A percentile compares a stretch with the other conserved stretches of the same genome.
phyloP scores from a whole-genome alignment of 2,888 invertebrate species.

The Boloria euphrosyne region DNA sequence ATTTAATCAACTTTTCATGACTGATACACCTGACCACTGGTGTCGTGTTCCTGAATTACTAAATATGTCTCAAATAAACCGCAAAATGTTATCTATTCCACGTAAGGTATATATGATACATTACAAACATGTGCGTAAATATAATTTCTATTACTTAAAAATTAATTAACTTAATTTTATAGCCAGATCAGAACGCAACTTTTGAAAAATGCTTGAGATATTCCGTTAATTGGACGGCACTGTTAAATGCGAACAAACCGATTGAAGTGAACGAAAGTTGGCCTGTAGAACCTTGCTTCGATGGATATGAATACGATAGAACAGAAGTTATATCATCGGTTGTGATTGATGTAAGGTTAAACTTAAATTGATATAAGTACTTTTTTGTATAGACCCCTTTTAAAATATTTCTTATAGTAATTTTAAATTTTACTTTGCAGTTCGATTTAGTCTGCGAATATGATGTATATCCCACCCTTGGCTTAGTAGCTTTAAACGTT shows the following conservation, averaged over 20 bases:
- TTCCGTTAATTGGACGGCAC: slow-evolving; percentile 86
- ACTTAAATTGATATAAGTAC: background rate
- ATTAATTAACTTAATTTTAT: slow-evolving; percentile 39
- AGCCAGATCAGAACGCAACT: slow-evolving; percentile 65
- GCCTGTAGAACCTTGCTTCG: slow-evolving; percentile 85
- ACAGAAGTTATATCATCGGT: slow-evolving; percentile 88
- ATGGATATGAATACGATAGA: slow-evolving; percentile 91
- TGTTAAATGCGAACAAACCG: slow-evolving; percentile 62
- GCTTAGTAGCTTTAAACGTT: slow-evolving; percentile 91
- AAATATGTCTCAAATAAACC: slow-evolving; percentile 81
- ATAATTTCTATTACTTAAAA: background rate
- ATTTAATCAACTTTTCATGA: slow-evolving; percentile 96
- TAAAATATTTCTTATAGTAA: background rate
- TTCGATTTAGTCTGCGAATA: slow-evolving; percentile 94
- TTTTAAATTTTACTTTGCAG: slow-evolving; percentile 75
- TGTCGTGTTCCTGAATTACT: slow-evolving; percentile 88
- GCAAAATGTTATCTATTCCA: slow-evolving; percentile 86
- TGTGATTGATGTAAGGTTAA: slow-evolving; percentile 89
- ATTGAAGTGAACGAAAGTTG: slow-evolving; percentile 79
- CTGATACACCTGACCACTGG: slow-evolving; percentile 93
- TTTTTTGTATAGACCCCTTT: too few relatives aligned
- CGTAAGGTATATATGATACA: slow-evolving; percentile 46
- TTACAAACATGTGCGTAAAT: background rate
- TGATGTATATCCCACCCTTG: slow-evolving; percentile 93
- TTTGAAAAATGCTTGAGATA: slow-evolving; percentile 89